Conservation (phyloP, 30 jellyfish, hydroid and myxozoan genomes). For the Aurelia aurita region DNA sequence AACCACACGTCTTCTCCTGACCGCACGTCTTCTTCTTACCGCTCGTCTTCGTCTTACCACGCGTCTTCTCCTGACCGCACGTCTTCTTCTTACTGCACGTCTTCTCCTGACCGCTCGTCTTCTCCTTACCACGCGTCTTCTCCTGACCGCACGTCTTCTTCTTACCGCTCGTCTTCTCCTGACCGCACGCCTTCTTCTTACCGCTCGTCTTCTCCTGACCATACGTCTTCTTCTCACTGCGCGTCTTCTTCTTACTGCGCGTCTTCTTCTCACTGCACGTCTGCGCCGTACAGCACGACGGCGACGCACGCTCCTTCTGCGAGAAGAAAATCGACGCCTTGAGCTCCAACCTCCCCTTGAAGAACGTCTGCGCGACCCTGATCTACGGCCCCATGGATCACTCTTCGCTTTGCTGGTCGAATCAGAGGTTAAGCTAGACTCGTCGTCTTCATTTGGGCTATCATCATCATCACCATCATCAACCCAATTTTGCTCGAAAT, state of each 20-base stretch:
- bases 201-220: constrained; percentile 1
- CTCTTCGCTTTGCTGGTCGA: too few species aligned
- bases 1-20: neutral
- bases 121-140: constrained; percentile 22
- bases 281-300: constrained; percentile 14
- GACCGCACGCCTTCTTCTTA: constrained; percentile 12
- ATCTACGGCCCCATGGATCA: neutral
- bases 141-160: constrained; percentile 1
- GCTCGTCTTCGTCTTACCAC: neutral
- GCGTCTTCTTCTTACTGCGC: neutral
- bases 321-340: neutral
- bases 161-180: constrained; percentile 12
- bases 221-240: neutral
- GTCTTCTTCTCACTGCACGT: constrained; percentile 2
- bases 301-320: constrained; percentile 23
- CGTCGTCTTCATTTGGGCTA: too few species aligned
- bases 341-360: constrained; percentile 2
- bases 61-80: constrained; percentile 17
- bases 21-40: neutral
- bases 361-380: neutral
- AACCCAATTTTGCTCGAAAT: neutral
- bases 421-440: too few species aligned
- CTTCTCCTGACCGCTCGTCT: constrained; percentile 1
- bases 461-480: constrained; percentile 5
- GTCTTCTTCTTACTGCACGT: constrained; percentile 22